phyloP scores from a whole-genome alignment of 2,797 vertebrate genomes.

The Hyperoplus lanceolatus region DNA sequence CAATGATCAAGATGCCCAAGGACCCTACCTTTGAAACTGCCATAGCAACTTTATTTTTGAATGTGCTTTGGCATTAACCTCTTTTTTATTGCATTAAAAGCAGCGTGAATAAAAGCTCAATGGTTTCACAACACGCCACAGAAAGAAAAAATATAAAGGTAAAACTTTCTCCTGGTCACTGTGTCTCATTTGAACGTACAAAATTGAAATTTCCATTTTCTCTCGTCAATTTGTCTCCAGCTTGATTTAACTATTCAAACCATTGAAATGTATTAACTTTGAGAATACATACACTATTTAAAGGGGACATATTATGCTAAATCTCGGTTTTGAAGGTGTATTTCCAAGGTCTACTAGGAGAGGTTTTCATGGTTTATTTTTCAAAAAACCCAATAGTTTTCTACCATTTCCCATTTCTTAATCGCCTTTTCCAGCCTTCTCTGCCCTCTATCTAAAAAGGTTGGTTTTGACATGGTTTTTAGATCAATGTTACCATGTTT shows the following conservation, averaged over 20 bases:
- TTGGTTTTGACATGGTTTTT: no score
- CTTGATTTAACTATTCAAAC: not conserved
- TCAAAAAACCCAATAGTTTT: no score
- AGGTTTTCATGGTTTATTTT: no score
- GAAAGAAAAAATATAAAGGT: slow-evolving; percentile 4
- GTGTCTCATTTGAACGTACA: not conserved
- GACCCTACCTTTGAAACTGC: not conserved
- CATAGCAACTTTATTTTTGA: slow-evolving; percentile 16
- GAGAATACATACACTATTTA: not conserved
- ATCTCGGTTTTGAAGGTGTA: no score
- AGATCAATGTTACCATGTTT: no score
- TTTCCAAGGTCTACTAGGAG: no score
- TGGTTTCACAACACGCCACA: slow-evolving; percentile 8
- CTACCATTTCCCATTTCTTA: no score
- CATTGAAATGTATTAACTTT: not conserved
- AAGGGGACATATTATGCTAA: no score
- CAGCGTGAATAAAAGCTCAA: slow-evolving; percentile 16
- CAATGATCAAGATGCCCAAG: not conserved
- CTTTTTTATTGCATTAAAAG: slow-evolving; percentile 8
- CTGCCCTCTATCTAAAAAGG: no score
- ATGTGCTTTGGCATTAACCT: slow-evolving; percentile 14
- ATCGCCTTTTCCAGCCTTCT: no score
- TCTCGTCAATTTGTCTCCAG: slow-evolving; percentile 8
- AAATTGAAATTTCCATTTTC: slow-evolving; percentile 22
- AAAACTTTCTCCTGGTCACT: slow-evolving; percentile 10